Conservation (phyloP, 1,140 invertebrate species). For the Melipona quadrifasciata region DNA sequence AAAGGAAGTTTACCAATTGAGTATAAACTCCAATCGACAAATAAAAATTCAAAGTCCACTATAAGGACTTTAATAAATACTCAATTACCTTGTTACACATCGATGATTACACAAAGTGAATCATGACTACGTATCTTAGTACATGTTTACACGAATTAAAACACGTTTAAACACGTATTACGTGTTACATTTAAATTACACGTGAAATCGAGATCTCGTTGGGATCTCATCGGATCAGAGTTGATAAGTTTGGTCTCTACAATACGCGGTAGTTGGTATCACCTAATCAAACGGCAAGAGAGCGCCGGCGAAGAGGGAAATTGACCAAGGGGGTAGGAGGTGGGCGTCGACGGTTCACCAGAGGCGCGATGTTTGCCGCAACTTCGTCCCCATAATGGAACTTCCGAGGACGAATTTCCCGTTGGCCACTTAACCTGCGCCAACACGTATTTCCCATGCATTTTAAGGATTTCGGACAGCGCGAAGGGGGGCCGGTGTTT, state of each 20-base stretch:
- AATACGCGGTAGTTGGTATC: neutral
- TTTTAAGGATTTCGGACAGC: slow-evolving; percentile 80
- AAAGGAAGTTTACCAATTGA: too few species aligned
- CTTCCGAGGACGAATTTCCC: slow-evolving; percentile 72
- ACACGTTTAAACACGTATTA: too few species aligned
- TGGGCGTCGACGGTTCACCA: neutral
- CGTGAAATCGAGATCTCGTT: too few species aligned
- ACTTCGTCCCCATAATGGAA: slow-evolving; percentile 48
- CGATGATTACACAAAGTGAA: too few species aligned
- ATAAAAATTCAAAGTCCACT: too few species aligned
- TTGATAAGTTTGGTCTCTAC: neutral
- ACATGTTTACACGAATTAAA: too few species aligned
- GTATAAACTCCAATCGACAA: too few species aligned
- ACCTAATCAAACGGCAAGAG: neutral
- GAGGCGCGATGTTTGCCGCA: slow-evolving; percentile 28
- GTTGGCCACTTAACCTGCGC: slow-evolving; percentile 71
- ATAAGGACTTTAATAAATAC: too few species aligned
- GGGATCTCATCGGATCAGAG: neutral
- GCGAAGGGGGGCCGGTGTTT: slow-evolving; percentile 70
- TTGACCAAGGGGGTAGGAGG: neutral
- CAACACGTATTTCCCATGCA: slow-evolving; percentile 80
- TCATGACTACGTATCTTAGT: too few species aligned
- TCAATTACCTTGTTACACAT: too few species aligned
- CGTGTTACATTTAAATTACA: too few species aligned
- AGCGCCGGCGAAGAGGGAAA: neutral